These are phyloP conservation scores for Drosophila truncata DNA, from an alignment of 1,140 invertebrate genomes.

Conservation along the genomic window DNA sequence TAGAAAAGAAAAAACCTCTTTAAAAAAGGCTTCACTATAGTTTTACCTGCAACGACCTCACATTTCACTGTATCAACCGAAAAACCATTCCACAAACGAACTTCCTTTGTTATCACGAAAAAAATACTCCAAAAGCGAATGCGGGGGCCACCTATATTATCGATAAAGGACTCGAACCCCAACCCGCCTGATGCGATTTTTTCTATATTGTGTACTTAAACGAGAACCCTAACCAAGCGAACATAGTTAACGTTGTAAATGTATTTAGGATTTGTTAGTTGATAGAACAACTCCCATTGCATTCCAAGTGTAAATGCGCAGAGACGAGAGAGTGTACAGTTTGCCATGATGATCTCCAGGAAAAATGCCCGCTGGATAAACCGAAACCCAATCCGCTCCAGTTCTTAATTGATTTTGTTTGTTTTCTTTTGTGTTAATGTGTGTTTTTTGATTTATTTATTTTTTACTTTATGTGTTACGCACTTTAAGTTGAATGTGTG, in stretches of 20 bases:
- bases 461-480: constrained; percentile 65
- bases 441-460: constrained; percentile 73
- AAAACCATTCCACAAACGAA: constrained; percentile 26
- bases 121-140: constrained; percentile 39
- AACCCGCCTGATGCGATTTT: constrained; percentile 52
- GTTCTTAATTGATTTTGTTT: constrained; percentile 32
- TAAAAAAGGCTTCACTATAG: background rate
- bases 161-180: constrained; percentile 23
- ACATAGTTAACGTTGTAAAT: constrained; percentile 48
- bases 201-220: constrained; percentile 56
- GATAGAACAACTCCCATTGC: constrained; percentile 33
- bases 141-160: constrained; percentile 20
- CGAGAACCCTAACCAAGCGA: constrained; percentile 50
- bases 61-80: background rate
- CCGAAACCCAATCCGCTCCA: constrained; percentile 43
- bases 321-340: constrained; percentile 21
- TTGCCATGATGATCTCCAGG: constrained; percentile 62
- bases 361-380: constrained; percentile 12
- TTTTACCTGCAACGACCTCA: background rate
- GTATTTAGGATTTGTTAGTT: constrained; percentile 50
- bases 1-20: background rate
- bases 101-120: constrained; percentile 10
- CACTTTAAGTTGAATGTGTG: constrained; percentile 49
- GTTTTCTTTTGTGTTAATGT: constrained; percentile 65
- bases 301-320: constrained; percentile 36